A percentile compares a stretch with the other conserved stretches of the same genome.
These are phyloP conservation scores for Sphenopsis melanotis DNA, from an alignment of 2,797 vertebrate species.

Conservation along the genomic window DNA sequence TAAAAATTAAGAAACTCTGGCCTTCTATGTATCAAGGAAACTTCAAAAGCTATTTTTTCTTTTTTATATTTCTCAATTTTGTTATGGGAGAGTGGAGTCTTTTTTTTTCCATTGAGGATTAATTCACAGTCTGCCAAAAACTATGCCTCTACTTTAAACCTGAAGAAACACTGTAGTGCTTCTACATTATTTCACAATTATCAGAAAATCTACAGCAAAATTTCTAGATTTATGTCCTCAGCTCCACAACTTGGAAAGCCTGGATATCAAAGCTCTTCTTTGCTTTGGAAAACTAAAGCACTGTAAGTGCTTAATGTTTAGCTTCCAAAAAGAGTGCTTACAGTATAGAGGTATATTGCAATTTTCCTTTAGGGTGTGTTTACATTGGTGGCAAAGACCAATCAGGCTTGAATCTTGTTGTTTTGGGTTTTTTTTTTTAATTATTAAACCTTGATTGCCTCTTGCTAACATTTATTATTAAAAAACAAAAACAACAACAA, in stretches of 20 bases:
- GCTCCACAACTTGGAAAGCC: background rate
- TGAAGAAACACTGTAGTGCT: background rate
- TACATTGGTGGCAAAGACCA: rapidly evolving
- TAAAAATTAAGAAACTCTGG: background rate
- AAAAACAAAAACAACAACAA: background rate
- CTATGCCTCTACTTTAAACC: background rate
- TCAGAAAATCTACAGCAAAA: background rate
- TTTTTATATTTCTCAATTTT: background rate
- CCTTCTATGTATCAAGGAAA: background rate
- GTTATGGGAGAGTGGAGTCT: rapidly evolving
- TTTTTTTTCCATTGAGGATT: background rate
- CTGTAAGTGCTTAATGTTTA: background rate
- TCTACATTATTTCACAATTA: background rate
- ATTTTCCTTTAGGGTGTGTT: background rate
- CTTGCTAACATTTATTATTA: background rate
- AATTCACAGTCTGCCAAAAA: background rate
- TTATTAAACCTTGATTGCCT: background rate
- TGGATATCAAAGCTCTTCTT: background rate
- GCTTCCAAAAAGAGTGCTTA: background rate
- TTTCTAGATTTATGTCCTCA: background rate
- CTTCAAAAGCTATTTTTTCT: rapidly evolving
- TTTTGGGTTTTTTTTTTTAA: background rate
- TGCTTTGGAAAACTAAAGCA: background rate
- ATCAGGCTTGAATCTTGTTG: background rate
- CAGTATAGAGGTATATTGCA: background rate